Percentiles rank a stretch among this genome's conserved stretches.
These are phyloP conservation scores for Eilema caniola DNA, from an alignment of 2,888 invertebrate genomes.

Conservation along the genomic window DNA sequence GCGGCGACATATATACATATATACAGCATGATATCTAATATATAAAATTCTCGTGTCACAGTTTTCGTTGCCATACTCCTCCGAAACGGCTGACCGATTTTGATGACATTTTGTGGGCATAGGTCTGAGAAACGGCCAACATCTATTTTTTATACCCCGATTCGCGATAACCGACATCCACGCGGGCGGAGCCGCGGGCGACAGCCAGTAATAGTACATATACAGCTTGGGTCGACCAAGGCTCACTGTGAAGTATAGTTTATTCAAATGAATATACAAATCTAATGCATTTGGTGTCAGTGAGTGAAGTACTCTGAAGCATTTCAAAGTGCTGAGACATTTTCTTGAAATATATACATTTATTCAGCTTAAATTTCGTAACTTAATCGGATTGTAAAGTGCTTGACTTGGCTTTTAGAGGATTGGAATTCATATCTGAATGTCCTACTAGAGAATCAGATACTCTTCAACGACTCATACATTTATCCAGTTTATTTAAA, in stretches of 20 bases:
- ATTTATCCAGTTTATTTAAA: background rate
- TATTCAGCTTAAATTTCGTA: constrained; percentile 14
- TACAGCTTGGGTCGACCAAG: background rate
- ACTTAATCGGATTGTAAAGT: constrained; percentile 10
- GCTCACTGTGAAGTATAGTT: background rate
- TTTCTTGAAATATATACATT: constrained; percentile 6
- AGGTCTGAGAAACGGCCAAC: no score
- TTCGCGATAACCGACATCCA: no score
- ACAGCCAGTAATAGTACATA: no score
- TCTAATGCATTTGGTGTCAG: constrained; percentile 6
- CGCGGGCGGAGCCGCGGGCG: no score
- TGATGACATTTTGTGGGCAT: no score
- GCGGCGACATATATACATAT: no score
- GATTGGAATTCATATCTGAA: constrained; percentile 1
- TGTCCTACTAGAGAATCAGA: background rate
- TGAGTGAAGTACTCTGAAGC: constrained; percentile 3
- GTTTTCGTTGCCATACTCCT: no score
- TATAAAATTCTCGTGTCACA: no score
- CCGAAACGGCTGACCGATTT: no score
- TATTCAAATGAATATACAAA: constrained; percentile 1
- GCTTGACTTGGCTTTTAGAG: background rate
- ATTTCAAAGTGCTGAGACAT: constrained; percentile 6
- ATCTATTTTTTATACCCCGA: no score
- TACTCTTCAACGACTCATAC: background rate
- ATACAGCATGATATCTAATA: no score